A percentile compares a stretch with the other conserved stretches of the same genome.
phyloP scores from a whole-genome alignment of 2,888 invertebrate genomes.

The Drosophila recens region DNA sequence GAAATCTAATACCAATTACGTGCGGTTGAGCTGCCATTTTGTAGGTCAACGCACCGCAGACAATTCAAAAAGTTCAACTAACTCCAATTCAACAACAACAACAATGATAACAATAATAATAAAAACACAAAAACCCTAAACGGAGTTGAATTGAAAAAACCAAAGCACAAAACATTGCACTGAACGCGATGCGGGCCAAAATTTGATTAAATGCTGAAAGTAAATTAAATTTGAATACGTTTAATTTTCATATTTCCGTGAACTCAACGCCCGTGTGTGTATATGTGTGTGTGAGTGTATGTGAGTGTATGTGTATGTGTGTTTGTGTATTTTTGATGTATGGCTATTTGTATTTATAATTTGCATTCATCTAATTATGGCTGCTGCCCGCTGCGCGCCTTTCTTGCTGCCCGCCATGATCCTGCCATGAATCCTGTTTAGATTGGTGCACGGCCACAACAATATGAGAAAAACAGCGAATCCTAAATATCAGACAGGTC shows the following conservation, averaged over 20 bases:
- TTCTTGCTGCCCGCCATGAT: neutral
- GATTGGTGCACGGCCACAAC: conserved; percentile 11
- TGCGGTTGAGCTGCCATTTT: conserved; percentile 34
- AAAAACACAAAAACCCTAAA: conserved; percentile 51
- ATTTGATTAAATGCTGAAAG: conserved; percentile 75
- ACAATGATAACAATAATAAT: conserved; percentile 7
- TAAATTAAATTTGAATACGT: conserved; percentile 79
- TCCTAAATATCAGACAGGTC: conserved; percentile 8
- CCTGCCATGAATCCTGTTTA: conserved; percentile 10
- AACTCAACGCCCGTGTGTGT: neutral
- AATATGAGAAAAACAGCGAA: conserved; percentile 12
- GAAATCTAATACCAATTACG: conserved; percentile 43
- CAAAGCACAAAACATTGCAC: conserved; percentile 54
- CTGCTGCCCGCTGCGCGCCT: conserved; percentile 4
- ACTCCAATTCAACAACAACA: conserved; percentile 27
- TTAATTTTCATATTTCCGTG: conserved; percentile 78
- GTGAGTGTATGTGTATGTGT: conserved; percentile 13
- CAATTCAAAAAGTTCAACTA: conserved; percentile 40
- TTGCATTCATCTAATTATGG: conserved; percentile 63
- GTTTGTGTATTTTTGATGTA: conserved; percentile 26
- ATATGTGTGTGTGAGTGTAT: neutral
- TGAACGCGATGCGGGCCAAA: conserved; percentile 62
- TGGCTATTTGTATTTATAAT: conserved; percentile 64
- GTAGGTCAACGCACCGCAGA: conserved; percentile 57
- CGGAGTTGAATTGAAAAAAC: conserved; percentile 59